These are phyloP conservation scores for Oreonectes daqikongensis DNA, from an alignment of 2,797 vertebrate species.

Conservation along the genomic window DNA sequence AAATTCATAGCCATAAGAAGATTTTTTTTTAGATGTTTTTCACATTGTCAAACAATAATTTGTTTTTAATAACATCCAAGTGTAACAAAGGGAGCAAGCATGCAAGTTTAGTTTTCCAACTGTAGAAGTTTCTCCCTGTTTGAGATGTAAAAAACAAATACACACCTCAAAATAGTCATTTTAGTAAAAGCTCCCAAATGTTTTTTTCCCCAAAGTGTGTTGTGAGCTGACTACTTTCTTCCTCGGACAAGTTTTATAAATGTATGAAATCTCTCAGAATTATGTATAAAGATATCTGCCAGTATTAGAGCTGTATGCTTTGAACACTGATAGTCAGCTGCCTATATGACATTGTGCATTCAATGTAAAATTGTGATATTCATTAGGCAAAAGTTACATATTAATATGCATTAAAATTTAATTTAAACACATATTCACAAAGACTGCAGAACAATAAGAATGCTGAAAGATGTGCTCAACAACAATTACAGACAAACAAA, in stretches of 20 bases:
- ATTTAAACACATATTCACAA: conserved; percentile 27
- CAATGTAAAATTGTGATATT: conserved; percentile 20
- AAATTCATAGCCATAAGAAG: not conserved
- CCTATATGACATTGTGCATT: conserved; percentile 35
- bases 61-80: not conserved
- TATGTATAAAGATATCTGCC: conserved; percentile 4
- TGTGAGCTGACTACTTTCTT: conserved; percentile 19
- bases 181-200: conserved; percentile 5
- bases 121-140: not conserved
- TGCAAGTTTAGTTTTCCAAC: not conserved
- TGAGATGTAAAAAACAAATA: conserved; percentile 2
- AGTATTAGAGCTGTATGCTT: conserved; percentile 9
- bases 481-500: conserved; percentile 47
- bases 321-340: conserved; percentile 35
- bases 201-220: conserved; percentile 15
- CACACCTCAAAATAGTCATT: conserved; percentile 9
- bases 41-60: not conserved
- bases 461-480: conserved; percentile 32
- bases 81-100: not conserved
- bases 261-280: conserved; percentile 29
- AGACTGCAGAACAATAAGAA: conserved; percentile 33
- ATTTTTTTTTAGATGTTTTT: not conserved
- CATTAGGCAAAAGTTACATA: conserved; percentile 12
- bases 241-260: conserved; percentile 5
- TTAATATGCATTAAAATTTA: conserved; percentile 21